These are phyloP conservation scores for Chaetops frenatus DNA, from an alignment of 2,113 vertebrate species.

Conservation along the genomic window DNA sequence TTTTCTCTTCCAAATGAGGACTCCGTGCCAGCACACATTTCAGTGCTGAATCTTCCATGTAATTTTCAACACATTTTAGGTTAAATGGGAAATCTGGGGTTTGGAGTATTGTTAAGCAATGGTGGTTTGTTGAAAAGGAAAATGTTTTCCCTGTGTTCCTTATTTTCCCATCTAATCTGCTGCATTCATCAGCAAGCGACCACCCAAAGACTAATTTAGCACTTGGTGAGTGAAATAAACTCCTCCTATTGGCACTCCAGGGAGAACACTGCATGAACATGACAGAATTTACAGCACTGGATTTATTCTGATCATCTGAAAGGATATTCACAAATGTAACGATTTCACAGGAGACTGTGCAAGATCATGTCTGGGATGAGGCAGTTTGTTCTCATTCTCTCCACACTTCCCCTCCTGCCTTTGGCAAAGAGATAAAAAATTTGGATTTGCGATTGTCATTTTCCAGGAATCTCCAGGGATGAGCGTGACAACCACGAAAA, in stretches of 20 bases:
- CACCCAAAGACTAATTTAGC: not conserved
- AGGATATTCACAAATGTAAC: not conserved
- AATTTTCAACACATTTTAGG: not conserved
- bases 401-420: not conserved
- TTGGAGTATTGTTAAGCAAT: not conserved
- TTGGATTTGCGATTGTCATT: not conserved
- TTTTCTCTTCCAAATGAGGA: not conserved
- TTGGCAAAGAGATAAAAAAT: not conserved
- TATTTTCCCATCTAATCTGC: not conserved
- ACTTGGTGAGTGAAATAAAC: not conserved
- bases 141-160: not conserved
- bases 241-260: not conserved
- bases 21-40: not conserved
- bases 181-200: not conserved
- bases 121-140: not conserved
- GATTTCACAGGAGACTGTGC: not conserved
- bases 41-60: not conserved
- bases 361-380: not conserved
- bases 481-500: rapidly evolving
- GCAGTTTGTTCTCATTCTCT: not conserved
- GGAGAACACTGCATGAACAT: not conserved
- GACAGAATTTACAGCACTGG: not conserved
- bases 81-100: not conserved
- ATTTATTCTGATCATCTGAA: not conserved
- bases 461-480: not conserved